Conservation (phyloP, 2,113 vertebrate genomes). For the Tympanuchus pallidicinctus region DNA sequence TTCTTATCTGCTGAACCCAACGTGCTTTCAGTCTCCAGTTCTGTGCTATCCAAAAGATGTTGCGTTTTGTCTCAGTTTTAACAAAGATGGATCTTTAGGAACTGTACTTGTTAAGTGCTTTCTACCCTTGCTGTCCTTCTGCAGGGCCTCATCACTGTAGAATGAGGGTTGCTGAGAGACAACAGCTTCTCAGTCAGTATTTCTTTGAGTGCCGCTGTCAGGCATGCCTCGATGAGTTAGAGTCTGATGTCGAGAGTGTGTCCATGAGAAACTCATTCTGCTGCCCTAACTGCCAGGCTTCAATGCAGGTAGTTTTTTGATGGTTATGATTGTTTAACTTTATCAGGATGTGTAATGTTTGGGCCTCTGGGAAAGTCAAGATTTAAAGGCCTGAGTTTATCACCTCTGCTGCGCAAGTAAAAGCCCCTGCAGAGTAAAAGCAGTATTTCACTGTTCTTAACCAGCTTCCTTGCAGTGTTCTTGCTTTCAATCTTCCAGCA, state of each 20-base stretch:
- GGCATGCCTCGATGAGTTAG: constrained; percentile 77
- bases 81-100: background rate
- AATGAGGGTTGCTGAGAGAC: constrained; percentile 83
- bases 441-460: background rate
- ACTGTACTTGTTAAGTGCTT: background rate
- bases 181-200: constrained; percentile 87
- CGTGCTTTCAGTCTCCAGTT: background rate
- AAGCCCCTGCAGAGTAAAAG: background rate
- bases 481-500: background rate
- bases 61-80: background rate
- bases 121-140: background rate
- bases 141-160: constrained; percentile 88
- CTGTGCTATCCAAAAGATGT: background rate
- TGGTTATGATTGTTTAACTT: background rate
- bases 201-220: constrained; percentile 89
- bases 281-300: constrained; percentile 76
- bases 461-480: background rate
- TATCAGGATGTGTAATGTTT: fast-evolving
- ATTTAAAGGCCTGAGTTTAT: background rate
- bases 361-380: background rate
- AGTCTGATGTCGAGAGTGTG: background rate
- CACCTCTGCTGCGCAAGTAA: background rate
- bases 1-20: background rate
- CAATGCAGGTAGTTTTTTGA: constrained; percentile 72
- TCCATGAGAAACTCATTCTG: constrained; percentile 70